Evolutionary conservation across 64 coral and sea anemone genomes (phyloP), one percentile per base, ranked within the genome.

Genomic region (Trachythela sp.): DNA sequence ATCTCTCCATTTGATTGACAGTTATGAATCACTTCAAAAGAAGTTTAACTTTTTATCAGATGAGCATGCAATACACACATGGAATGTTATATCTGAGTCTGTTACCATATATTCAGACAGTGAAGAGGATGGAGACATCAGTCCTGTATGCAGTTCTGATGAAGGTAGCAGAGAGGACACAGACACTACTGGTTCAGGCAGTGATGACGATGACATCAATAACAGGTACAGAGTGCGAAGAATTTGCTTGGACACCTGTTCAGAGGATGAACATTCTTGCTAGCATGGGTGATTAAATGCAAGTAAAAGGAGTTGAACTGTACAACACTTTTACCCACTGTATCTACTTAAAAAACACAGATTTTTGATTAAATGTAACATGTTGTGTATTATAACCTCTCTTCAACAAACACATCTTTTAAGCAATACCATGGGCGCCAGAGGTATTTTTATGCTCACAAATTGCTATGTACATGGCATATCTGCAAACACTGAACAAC

Each of bases 141-240:
- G 1, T 52, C 22, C 49, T 52, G 22, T 52, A 15, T 52, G 13
- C 13, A 52, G n/a, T n/a, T n/a, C 49, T 15, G 22, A 52, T 52
- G 22, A 52, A 0, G 22, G 49, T 52, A 52, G 22, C 49, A 15
- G 13, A 52, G 49, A 52, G 49, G 49, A 52, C 49, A 52, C 13
- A 15, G 49, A 1, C 49, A 2, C 0, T 24, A 51, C 30, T 51
- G 48, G 45, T 33, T 51, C 54, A 52, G 24, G 36, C 18, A 52
- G 49, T 52, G 84, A 56, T 52, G 84, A 52, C 39, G n/a, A n/a
- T n/a, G n/a, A n/a, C n/a, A 86, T 86, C 39, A 52, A 31, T 35
- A 86, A 48, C 34, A 86, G 30, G 27, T 86, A 33, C 54, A 34
- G 35, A 33, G 54, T 32, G 54, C 40, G 48, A 86, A 29, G 48